Evolutionary conservation across 2,888 invertebrate genomes (phyloP).

Genomic region (Pinctada fucata): DNA sequence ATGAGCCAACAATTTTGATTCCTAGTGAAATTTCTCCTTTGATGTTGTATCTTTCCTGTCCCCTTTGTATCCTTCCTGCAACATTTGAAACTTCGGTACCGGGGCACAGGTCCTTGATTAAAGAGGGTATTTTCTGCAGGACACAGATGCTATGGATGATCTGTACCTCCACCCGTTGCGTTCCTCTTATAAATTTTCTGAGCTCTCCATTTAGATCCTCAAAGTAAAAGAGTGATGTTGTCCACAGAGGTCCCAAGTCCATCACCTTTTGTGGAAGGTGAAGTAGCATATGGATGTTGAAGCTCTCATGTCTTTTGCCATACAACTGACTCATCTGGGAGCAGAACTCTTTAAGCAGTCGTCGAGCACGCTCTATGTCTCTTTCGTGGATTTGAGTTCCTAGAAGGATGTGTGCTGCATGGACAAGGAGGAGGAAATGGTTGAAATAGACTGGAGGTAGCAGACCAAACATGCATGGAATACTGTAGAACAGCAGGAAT

Average conservation of each 20-base stretch:
- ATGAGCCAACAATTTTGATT: too few species aligned
- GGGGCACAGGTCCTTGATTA: background rate
- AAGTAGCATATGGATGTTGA: slow-evolving; percentile 37
- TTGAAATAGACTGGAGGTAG: slow-evolving; percentile 20
- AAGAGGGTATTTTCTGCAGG: background rate
- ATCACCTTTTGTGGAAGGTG: slow-evolving; percentile 39
- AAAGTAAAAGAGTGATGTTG: slow-evolving; percentile 41
- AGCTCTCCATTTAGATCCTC: slow-evolving; percentile 32
- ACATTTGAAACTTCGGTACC: too few species aligned
- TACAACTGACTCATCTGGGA: slow-evolving; percentile 19
- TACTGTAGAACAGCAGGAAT: slow-evolving; percentile 35
- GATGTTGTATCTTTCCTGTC: too few species aligned
- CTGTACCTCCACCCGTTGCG: slow-evolving; percentile 19
- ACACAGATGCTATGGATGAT: slow-evolving; percentile 18
- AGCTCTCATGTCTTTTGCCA: slow-evolving; percentile 19
- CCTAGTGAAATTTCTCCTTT: too few species aligned
- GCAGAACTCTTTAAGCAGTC: slow-evolving; percentile 18
- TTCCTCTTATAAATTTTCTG: slow-evolving; percentile 26
- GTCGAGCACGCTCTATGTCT: background rate
- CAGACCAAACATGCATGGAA: slow-evolving; percentile 30
- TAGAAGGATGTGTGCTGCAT: slow-evolving; percentile 16
- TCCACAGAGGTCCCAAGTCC: slow-evolving; percentile 40
- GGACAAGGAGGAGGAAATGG: slow-evolving; percentile 8
- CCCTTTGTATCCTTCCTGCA: too few species aligned
- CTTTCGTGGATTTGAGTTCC: background rate